These are phyloP conservation scores for Anolis carolinensis DNA, from an alignment of 2,113 vertebrate genomes.

Conservation along the genomic window DNA sequence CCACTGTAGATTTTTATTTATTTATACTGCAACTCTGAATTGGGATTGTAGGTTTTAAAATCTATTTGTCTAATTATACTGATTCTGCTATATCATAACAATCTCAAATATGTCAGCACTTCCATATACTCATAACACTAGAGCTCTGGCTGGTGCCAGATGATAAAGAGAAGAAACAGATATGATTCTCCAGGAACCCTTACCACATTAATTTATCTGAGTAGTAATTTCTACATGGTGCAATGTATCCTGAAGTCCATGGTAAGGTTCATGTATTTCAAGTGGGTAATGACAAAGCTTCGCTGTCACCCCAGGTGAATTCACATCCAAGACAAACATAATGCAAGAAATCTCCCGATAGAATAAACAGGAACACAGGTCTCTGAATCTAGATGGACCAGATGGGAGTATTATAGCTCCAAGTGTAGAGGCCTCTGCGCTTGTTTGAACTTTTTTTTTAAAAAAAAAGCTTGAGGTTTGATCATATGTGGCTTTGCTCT, in stretches of 20 bases:
- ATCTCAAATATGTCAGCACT: not conserved
- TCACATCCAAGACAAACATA: not conserved
- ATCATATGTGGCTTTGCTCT: too few relatives aligned
- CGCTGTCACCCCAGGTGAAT: not conserved
- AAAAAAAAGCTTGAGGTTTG: not conserved
- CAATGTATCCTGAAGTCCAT: not conserved
- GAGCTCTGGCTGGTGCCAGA: not conserved
- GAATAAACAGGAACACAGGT: not conserved
- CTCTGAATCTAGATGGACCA: not conserved
- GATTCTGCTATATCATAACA: fast-evolving
- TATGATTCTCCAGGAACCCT: not conserved
- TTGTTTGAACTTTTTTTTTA: not conserved
- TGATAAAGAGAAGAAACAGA: not conserved
- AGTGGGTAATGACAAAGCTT: not conserved
- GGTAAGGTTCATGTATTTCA: not conserved
- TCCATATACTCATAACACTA: not conserved
- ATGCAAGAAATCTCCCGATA: not conserved
- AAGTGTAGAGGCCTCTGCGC: not conserved
- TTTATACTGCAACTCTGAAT: not conserved
- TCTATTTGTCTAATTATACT: fast-evolving
- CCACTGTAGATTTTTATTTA: not conserved
- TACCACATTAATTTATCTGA: not conserved
- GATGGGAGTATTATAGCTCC: not conserved
- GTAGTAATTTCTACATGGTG: not conserved
- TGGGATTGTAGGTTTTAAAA: not conserved